Evolutionary conservation across 1,140 invertebrate genomes (phyloP), one percentile per base, ranked within the genome.

Genomic region (Hyles vespertilio): DNA sequence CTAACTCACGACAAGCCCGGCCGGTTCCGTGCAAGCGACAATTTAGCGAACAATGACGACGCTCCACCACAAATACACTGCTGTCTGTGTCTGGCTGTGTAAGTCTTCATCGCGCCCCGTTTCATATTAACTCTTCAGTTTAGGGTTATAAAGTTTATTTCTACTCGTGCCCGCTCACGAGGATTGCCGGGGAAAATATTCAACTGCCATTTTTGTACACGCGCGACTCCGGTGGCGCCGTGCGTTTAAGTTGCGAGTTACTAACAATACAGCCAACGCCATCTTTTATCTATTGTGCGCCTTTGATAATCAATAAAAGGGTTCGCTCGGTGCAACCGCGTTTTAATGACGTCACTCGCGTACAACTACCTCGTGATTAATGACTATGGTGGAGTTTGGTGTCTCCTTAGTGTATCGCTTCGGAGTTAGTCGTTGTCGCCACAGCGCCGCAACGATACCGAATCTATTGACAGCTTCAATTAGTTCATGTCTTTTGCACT

Each of bases 41-140:
- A 85, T 87, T 87, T 84, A 87, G 81, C 81, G 84, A 87, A 87
- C 84, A 87, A 87, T 87, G 84, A 81, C 79, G 84, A 80, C 75
- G 81, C 80, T 81, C 69, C 67, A 74, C 82, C 82, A 76, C 82
- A 84, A 84, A 84, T 82, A 81, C 74, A 75, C 74, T 69, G 58
- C 63, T 65, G 66, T 67, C 67, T 73, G 75, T 74, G 77, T 78
- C 72, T 74, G 77, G 69, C 72, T 79, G 75, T 75, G 69, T 84
- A 83, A 83, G 74, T 78, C 76, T 78, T 75, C 72, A 59, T 51
- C 12, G n/a, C 47, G 12, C 22, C 46, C 47, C 49, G 48, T 43
- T 51, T 51, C 40, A 78, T 70, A 68, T 45, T 49, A 32, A 56
- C 43, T 65, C 65, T 67, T 78, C 72, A 59, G 2, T 0, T 5